Base-by-base conservation (phyloP, 2,113 vertebrate genomes). In the Ceyx cyanopectus region DNA sequence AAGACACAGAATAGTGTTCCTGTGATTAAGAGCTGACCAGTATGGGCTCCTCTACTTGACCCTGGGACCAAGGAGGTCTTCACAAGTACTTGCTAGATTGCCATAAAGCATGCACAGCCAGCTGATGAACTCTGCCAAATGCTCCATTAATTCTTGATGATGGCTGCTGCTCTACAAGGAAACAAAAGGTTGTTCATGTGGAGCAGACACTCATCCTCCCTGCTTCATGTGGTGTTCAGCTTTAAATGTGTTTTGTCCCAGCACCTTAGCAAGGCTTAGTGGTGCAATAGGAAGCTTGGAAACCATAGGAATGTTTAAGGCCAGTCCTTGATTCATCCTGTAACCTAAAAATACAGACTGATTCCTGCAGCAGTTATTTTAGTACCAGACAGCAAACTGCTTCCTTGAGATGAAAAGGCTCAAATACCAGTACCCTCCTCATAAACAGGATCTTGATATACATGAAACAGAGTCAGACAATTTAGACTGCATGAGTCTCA, bases 361-460 rank as follows among this genome's bases (percentile, higher is more conserved):
- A 89, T 95, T 97, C 96, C 96, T 95, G 95, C 83, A 68, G 92
- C 1, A 2, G 93, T 93, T 97, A 97, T 97, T 98, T 96, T 96
- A 73, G 95, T 93, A 92, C 18, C 46, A 95, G 94, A 93, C 93
- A 93, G 93, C 78, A 91, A 95, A 97, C 91, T 81, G 95, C 85
- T 97, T 98, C 97, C 97, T 98, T 90, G 54, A 97, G 96, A 97
- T 96, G 97, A 97, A 97, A 97, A 95, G 96, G 58, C 88, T 95
- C 57, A 70, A 93, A 81, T 60, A 82, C 89, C 43, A 12, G 51
- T 48, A 92, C 56, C 34, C 83, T 80, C 61, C 92, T 95, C 87
- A 94, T 80, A 97, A 97, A 97, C 97, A 97, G 96, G 96, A 97
- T 96, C 87, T 95, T 81, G 78, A 92, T 48, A 91, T 80, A 92